A percentile compares a stretch with the other conserved stretches of the same genome.
Conservation (phyloP, 2,888 invertebrate genomes). For the Drosophila imparisetae region DNA sequence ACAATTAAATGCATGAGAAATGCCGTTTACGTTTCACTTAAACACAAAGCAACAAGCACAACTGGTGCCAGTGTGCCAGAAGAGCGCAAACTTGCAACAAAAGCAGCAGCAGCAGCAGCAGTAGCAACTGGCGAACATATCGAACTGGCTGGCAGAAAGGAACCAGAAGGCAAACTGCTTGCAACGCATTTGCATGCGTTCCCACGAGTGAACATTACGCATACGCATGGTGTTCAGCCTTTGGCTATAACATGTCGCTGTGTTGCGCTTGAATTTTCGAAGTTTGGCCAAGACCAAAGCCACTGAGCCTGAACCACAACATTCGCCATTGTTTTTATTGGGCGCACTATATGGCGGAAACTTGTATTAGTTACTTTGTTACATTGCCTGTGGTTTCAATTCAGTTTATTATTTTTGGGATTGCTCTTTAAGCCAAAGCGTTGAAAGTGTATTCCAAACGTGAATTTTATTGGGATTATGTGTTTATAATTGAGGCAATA, state of each 20-base stretch:
- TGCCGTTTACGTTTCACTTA: slow-evolving; percentile 4
- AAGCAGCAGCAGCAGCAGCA: background rate
- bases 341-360: background rate
- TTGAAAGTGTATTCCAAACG: background rate
- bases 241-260: slow-evolving; percentile 47
- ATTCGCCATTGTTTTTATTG: slow-evolving; percentile 14
- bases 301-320: slow-evolving; percentile 6
- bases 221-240: slow-evolving; percentile 57
- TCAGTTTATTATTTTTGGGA: background rate
- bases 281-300: slow-evolving; percentile 7
- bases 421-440: background rate
- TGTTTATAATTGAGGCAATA: background rate
- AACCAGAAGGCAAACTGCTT: background rate
- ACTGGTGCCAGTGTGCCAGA: background rate
- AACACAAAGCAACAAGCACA: slow-evolving; percentile 3
- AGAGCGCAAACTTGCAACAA: background rate
- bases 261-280: slow-evolving; percentile 3
- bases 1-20: slow-evolving; percentile 11
- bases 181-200: slow-evolving; percentile 18
- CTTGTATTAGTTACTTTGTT: background rate
- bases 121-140: slow-evolving; percentile 21
- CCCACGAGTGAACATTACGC: slow-evolving; percentile 47
- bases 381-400: background rate
- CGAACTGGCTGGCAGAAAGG: background rate
- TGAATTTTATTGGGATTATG: background rate